Conservation (phyloP, 2,113 vertebrate genomes). For the Canis aureus region DNA sequence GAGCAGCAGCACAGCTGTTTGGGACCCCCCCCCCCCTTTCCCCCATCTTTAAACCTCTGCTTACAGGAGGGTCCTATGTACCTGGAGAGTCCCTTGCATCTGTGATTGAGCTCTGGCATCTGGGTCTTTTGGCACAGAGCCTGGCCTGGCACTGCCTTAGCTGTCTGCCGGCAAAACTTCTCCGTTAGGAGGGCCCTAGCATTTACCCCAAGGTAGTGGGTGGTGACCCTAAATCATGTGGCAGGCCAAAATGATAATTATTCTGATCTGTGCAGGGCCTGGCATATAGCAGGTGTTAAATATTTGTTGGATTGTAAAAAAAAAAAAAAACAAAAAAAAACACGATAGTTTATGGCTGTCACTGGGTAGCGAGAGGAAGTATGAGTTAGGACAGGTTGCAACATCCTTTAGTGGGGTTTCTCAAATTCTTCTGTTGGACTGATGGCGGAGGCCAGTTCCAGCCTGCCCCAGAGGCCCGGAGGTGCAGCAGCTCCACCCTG, state of each 20-base stretch:
- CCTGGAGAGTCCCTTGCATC: background rate
- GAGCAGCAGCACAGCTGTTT: background rate
- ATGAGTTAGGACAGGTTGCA: background rate
- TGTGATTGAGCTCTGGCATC: background rate
- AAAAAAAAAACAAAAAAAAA: background rate
- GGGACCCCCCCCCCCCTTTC: no score
- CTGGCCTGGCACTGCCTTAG: rapidly evolving
- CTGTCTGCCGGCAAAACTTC: background rate
- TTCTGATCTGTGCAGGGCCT: background rate
- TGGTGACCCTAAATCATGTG: background rate
- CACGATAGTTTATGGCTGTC: background rate
- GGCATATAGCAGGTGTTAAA: background rate
- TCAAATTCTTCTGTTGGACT: background rate
- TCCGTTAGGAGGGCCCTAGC: background rate
- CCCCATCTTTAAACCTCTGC: background rate
- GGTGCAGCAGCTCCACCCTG: background rate
- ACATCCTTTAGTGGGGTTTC: background rate
- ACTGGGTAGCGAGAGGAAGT: background rate
- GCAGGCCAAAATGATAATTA: background rate
- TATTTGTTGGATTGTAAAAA: background rate
- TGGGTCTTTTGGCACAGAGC: background rate
- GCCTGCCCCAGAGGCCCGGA: background rate
- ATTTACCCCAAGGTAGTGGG: background rate
- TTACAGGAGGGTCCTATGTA: rapidly evolving
- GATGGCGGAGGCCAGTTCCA: background rate